Evolutionary conservation across 2,797 vertebrate genomes (phyloP), one percentile per base, ranked within the genome.

Genomic region (Tachyglossus aculeatus): DNA sequence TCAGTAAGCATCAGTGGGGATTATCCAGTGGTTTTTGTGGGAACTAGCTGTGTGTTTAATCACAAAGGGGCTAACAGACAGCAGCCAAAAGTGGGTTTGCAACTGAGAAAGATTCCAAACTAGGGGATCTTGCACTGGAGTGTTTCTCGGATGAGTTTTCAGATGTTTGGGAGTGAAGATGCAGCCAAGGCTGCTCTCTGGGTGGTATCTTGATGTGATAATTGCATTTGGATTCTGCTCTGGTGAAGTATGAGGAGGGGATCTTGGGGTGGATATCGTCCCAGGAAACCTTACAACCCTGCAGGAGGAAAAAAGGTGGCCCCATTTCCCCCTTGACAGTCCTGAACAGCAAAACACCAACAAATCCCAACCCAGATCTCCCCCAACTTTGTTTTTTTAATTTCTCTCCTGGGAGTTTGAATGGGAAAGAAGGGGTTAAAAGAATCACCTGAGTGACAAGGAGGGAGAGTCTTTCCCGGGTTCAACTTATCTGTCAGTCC

Each of bases 181-280:
- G 4, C 54, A 71, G 48, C 0, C 1, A 47, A 27, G 67, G 41
- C 78, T 74, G 62, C 48, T 10, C 59, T 66, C 73, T 69, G 77
- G 79, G 77, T 86, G 80, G 81, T 56, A 79, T 63, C 65, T 57
- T 45, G 63, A 11, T 4, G 38, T 79, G 74, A 58, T 80, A 83
- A 75, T 48, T 69, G 67, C 68, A 87, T 56, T 47, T 56, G 51
- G 73, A 78, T 70, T 45, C 48, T 47, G 14, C 12, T 19, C 22
- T 29, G 16, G 16, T 51, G 58, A 52, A n/a, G 33, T 27, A n/a
- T 21, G 37, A 64, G 44, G n/a, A 52, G 22, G 51, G 31, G 8
- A 11, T 5, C 31, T 4, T 45, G 25, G 16, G 18, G 11, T 29
- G 50, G n/a, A 37, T 38, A 11, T 22, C 37, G 33, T 68, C 51